Evolutionary conservation across 2,797 vertebrate species (phyloP).

Genomic region (Chromis chromis): DNA sequence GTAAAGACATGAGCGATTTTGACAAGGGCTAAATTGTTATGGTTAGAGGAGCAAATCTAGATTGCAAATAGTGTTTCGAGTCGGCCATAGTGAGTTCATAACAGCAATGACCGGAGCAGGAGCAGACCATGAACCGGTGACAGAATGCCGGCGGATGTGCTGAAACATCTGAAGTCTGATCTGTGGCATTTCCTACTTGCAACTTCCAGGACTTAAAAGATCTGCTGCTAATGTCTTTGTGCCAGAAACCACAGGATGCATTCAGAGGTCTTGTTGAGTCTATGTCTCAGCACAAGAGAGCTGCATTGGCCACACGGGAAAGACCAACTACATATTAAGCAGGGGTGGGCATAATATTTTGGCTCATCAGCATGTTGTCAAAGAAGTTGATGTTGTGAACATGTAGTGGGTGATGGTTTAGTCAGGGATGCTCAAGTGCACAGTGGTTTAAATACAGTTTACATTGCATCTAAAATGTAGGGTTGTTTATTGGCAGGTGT

Average conservation of each 20-base stretch:
- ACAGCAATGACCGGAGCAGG: background rate
- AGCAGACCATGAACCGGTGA: background rate
- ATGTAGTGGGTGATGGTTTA: background rate
- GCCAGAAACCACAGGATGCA: background rate
- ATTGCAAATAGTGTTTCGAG: background rate
- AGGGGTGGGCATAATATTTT: background rate
- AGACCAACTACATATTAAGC: background rate
- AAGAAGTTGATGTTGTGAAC: background rate
- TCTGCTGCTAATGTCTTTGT: background rate
- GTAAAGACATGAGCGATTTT: background rate
- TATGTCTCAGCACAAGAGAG: background rate
- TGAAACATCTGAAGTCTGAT: background rate
- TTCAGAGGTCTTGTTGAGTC: background rate
- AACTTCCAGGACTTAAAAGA: background rate
- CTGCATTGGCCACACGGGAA: background rate
- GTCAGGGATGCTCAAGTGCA: background rate
- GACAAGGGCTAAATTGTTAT: background rate
- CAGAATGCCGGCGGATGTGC: background rate
- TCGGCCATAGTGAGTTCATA: background rate
- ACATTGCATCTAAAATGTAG: background rate
- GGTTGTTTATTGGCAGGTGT: slow-evolving; percentile 1
- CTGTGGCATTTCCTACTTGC: background rate
- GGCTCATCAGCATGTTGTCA: background rate
- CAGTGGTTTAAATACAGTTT: no score
- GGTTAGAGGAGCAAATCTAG: background rate